These are phyloP conservation scores for Manduca sexta DNA, from an alignment of 1,140 invertebrate species.

Conservation along the genomic window DNA sequence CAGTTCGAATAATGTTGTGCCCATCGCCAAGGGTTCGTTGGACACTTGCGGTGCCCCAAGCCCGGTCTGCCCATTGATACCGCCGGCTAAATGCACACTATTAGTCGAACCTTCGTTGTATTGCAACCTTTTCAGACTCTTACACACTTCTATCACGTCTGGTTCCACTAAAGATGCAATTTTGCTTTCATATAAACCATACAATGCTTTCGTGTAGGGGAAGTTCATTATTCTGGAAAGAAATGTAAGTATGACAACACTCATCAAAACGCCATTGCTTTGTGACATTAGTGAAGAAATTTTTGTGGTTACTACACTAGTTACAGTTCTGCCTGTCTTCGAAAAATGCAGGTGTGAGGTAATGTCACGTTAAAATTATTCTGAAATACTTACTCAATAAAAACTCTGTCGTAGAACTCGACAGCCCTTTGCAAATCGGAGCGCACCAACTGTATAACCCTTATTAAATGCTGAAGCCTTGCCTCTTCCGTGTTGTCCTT, in stretches of 20 bases:
- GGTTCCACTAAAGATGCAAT: slow-evolving; percentile 81
- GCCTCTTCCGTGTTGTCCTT: slow-evolving; percentile 77
- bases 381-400: slow-evolving; percentile 80
- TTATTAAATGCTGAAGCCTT: slow-evolving; percentile 82
- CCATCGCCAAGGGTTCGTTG: slow-evolving; percentile 80
- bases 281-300: too few relatives aligned
- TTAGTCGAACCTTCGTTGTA: slow-evolving; percentile 56
- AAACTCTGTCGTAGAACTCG: slow-evolving; percentile 87
- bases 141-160: slow-evolving; percentile 81
- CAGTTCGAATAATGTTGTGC: slow-evolving; percentile 91
- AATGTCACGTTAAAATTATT: too few relatives aligned
- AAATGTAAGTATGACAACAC: neutral
- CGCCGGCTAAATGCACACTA: slow-evolving; percentile 58
- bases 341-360: too few relatives aligned
- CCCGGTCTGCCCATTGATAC: slow-evolving; percentile 68
- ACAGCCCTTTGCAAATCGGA: slow-evolving; percentile 86
- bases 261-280: too few relatives aligned
- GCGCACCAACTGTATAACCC: slow-evolving; percentile 86
- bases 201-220: slow-evolving; percentile 81
- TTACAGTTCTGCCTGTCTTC: too few relatives aligned
- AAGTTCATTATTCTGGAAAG: slow-evolving; percentile 78
- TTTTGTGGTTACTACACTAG: too few relatives aligned
- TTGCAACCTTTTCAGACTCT: slow-evolving; percentile 78
- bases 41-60: slow-evolving; percentile 65
- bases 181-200: slow-evolving; percentile 85